Conservation (phyloP, 2,113 vertebrate genomes). For the Prionailurus bengalensis region DNA sequence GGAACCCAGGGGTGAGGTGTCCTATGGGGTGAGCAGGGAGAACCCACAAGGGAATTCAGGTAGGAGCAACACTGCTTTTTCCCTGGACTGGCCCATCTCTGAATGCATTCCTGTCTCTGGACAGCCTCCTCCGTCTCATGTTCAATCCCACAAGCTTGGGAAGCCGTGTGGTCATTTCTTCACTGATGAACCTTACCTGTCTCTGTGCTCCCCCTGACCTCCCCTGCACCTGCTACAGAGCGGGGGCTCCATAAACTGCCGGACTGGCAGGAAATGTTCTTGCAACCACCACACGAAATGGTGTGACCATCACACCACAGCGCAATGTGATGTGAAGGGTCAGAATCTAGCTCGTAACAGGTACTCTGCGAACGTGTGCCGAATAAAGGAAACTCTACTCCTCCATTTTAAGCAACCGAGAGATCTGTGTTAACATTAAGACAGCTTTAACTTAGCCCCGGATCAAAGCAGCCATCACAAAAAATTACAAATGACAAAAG, state of each 20-base stretch:
- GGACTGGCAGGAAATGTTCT: neutral
- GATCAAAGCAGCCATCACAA: neutral
- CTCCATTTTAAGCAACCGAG: neutral
- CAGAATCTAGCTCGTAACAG: neutral
- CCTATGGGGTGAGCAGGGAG: neutral
- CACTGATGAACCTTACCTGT: neutral
- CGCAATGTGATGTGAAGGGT: rapidly evolving
- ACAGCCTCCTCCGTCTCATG: neutral
- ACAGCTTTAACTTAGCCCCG: neutral
- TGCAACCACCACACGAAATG: neutral
- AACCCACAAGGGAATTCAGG: neutral
- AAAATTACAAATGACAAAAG: slow-evolving; percentile 2
- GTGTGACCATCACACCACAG: no score
- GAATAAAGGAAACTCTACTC: neutral
- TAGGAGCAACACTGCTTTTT: neutral
- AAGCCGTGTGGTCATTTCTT: rapidly evolving
- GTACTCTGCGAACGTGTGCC: neutral
- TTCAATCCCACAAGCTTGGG: neutral
- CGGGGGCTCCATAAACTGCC: neutral
- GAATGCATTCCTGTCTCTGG: neutral
- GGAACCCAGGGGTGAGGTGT: neutral
- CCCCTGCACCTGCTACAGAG: neutral
- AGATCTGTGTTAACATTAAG: neutral
- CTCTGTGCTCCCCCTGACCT: no score
- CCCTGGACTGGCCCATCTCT: neutral